phyloP scores from a whole-genome alignment of 2,888 invertebrate genomes.

The Abscondita cerata region DNA sequence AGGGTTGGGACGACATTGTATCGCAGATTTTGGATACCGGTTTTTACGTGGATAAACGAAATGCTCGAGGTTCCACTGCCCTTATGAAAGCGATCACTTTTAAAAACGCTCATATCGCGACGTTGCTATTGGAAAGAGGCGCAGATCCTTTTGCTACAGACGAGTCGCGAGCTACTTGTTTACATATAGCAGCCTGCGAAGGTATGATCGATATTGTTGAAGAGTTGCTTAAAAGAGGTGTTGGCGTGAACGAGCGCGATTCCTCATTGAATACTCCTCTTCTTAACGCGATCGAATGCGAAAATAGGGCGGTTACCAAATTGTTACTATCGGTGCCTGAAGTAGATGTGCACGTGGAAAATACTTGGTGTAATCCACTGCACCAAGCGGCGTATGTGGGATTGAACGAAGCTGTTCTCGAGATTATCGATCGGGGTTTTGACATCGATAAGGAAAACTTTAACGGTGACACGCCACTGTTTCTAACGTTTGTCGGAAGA shows the following conservation, averaged over 20 bases:
- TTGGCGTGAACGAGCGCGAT: not conserved
- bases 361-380: not conserved
- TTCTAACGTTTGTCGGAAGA: not conserved
- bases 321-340: not conserved
- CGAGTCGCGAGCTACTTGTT: not conserved
- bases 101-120: not conserved
- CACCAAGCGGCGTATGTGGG: not conserved
- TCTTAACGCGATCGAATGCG: not conserved
- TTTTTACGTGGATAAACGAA: not conserved
- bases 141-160: not conserved
- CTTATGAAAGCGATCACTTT: not conserved
- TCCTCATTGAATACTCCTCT: not conserved
- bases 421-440: not conserved
- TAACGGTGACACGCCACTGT: not conserved
- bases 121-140: not conserved
- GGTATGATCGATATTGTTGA: not conserved
- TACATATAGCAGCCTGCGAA: not conserved
- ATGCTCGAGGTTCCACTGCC: not conserved
- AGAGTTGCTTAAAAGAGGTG: not conserved
- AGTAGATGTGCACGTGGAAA: not conserved
- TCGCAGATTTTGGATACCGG: not conserved
- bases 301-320: not conserved
- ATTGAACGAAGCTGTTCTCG: not conserved
- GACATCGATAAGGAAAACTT: not conserved
- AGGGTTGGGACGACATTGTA: not conserved